Evolutionary conservation across 2,113 vertebrate genomes (phyloP).

Genomic region (Perccottus glenii): DNA sequence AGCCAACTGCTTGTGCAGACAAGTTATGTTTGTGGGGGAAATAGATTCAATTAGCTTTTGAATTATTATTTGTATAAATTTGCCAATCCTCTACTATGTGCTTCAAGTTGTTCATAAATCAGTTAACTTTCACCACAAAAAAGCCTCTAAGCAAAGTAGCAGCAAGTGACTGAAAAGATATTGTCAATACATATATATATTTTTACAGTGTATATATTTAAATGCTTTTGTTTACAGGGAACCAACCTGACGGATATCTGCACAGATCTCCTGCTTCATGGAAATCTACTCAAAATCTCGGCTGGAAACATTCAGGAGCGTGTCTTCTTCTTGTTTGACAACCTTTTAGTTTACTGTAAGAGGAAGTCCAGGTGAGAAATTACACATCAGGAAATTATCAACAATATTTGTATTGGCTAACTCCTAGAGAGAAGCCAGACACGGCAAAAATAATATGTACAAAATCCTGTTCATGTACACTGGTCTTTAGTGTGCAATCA

Average conservation of each 20-base stretch:
- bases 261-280: slow-evolving; percentile 93
- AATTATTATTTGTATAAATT: too few species aligned
- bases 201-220: background rate
- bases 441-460: slow-evolving; percentile 13
- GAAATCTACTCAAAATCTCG: slow-evolving; percentile 95
- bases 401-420: slow-evolving; percentile 17
- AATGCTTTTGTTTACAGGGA: slow-evolving; percentile 76
- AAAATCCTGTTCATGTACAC: slow-evolving; percentile 29
- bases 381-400: background rate
- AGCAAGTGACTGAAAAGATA: too few species aligned
- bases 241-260: slow-evolving; percentile 98
- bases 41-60: background rate
- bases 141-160: too few species aligned
- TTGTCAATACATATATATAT: background rate
- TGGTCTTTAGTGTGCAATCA: slow-evolving; percentile 26
- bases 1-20: background rate
- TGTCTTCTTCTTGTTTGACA: slow-evolving; percentile 98
- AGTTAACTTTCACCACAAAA: too few species aligned
- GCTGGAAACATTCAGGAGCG: slow-evolving; percentile 98
- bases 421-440: slow-evolving; percentile 10
- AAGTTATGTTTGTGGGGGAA: background rate
- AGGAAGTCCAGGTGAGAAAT: slow-evolving; percentile 91
- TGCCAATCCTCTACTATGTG: too few species aligned
- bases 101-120: too few species aligned
- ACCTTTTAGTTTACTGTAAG: slow-evolving; percentile 97